These are phyloP conservation scores for Cephus rjabovi DNA, from an alignment of 2,888 invertebrate genomes.

Conservation along the genomic window DNA sequence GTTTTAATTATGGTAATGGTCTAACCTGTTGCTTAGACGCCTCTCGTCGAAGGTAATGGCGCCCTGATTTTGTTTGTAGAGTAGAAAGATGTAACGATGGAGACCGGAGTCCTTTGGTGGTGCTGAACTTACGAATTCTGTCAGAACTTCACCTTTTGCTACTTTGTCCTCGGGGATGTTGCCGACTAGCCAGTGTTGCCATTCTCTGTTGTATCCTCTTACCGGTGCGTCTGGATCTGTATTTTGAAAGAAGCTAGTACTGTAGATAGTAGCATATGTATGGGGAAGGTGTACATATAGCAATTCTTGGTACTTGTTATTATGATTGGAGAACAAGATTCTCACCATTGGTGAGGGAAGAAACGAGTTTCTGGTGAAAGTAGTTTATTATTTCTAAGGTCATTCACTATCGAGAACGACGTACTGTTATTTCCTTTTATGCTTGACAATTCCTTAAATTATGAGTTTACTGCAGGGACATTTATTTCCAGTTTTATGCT, in stretches of 20 bases:
- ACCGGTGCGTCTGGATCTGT: slow-evolving; percentile 60
- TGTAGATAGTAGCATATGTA: not conserved
- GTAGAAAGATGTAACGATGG: slow-evolving; percentile 62
- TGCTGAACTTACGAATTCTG: slow-evolving; percentile 63
- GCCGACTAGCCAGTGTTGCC: slow-evolving; percentile 63
- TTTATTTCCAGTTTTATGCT: not conserved
- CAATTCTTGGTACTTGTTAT: not conserved
- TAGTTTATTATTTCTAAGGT: not conserved
- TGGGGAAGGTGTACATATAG: not conserved
- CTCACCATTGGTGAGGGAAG: not conserved
- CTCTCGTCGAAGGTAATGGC: slow-evolving; percentile 62
- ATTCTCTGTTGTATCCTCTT: slow-evolving; percentile 59
- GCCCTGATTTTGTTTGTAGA: slow-evolving; percentile 63
- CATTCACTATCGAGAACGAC: not conserved
- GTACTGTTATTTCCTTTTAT: not conserved
- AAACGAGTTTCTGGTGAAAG: not conserved
- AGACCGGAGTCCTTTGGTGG: slow-evolving; percentile 54
- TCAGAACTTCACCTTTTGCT: slow-evolving; percentile 59
- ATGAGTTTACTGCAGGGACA: not conserved
- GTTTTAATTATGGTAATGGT: not conserved
- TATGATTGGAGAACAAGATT: not conserved
- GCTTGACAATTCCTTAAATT: not conserved
- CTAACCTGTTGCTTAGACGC: slow-evolving; percentile 53
- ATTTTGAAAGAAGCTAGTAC: not conserved
- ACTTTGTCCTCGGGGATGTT: slow-evolving; percentile 64